These are phyloP conservation scores for Rapana venosa DNA, from an alignment of 2,888 invertebrate species.

Conservation along the genomic window DNA sequence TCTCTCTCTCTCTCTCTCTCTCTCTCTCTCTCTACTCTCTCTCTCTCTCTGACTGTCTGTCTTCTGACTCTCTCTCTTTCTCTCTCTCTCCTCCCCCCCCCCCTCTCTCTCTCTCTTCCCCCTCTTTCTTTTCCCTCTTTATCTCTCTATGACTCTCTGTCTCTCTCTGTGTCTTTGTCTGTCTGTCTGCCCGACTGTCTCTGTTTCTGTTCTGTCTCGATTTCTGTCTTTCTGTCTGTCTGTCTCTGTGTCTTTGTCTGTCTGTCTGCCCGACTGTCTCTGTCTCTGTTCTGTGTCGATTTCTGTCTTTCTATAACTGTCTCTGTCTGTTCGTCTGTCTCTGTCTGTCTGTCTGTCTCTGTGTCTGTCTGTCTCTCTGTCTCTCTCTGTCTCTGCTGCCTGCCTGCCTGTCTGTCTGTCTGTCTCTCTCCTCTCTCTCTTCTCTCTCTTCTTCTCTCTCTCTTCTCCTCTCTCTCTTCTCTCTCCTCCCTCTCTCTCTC, in stretches of 20 bases:
- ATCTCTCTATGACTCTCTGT: too few relatives aligned
- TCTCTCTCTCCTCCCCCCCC: background rate
- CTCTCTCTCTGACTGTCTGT: too few relatives aligned
- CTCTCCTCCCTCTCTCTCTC: constrained; percentile 1
- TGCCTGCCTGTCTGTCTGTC: background rate
- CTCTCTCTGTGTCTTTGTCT: too few relatives aligned
- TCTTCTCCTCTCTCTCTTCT: too few relatives aligned
- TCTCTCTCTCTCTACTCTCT: too few relatives aligned
- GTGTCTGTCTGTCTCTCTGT: background rate
- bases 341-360: background rate
- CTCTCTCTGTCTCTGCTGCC: background rate
- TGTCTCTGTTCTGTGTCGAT: background rate
- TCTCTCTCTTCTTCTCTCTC: too few relatives aligned
- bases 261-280: background rate
- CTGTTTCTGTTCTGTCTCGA: too few relatives aligned
- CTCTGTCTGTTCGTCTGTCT: background rate
- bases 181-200: too few relatives aligned
- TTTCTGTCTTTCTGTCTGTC: background rate
- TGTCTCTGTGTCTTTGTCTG: background rate
- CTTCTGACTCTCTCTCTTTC: background rate
- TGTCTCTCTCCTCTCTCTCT: background rate
- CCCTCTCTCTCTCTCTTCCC: too few relatives aligned
- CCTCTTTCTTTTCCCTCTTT: too few relatives aligned
- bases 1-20: too few relatives aligned
- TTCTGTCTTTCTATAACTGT: background rate